Conservation (phyloP, 35 echinoderm and acorn worm species). For the Diadema setosum region DNA sequence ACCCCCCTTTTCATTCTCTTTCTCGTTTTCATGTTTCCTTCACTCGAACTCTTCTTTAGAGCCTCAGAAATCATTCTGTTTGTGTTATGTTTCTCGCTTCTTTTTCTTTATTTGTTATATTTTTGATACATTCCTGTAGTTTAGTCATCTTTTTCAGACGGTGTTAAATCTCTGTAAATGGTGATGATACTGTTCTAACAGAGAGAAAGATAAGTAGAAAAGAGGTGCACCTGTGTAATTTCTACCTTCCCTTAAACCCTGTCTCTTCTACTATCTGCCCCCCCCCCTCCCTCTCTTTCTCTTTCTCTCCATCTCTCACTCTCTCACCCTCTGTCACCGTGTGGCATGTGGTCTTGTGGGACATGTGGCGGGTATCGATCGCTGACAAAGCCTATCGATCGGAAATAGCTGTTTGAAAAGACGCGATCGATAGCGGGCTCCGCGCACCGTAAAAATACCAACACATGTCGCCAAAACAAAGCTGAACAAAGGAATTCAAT, state of each 20-base stretch:
- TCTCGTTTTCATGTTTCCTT: too few relatives aligned
- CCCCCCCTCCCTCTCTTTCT: not conserved
- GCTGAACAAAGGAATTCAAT: not conserved
- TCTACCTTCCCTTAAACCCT: not conserved
- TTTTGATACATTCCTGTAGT: too few relatives aligned
- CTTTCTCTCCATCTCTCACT: not conserved
- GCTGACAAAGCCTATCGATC: slow-evolving; percentile 4
- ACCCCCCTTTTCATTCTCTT: too few relatives aligned
- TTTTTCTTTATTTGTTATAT: too few relatives aligned
- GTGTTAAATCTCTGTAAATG: too few relatives aligned
- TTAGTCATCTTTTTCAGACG: too few relatives aligned
- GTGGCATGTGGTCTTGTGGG: not conserved
- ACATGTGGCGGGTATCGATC: slow-evolving; percentile 5
- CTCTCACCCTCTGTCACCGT: not conserved
- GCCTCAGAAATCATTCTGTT: too few relatives aligned
- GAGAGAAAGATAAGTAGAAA: too few relatives aligned
- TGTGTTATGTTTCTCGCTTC: too few relatives aligned
- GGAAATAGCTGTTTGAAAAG: not conserved
- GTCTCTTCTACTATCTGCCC: not conserved
- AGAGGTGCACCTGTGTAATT: too few relatives aligned
- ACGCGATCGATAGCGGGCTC: not conserved
- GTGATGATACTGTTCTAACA: too few relatives aligned
- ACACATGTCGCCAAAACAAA: not conserved
- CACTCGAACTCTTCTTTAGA: too few relatives aligned
- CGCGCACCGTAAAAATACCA: not conserved